Conservation (phyloP, 2,888 invertebrate genomes). For the Caenorhabditis sp. region DNA sequence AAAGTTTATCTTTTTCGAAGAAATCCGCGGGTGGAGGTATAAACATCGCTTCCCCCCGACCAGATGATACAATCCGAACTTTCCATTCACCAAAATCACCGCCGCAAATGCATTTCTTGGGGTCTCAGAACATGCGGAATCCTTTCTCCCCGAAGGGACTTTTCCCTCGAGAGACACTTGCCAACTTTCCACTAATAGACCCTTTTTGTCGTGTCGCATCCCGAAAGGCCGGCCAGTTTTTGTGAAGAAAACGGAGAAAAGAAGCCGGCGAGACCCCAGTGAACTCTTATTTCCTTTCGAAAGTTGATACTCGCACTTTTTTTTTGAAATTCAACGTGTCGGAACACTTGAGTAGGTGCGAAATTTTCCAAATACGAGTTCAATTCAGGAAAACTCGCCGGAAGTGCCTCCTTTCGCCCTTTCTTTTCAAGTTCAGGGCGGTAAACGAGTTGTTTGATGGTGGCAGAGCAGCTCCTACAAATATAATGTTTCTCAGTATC, state of each 20-base stretch:
- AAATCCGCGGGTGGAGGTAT: conserved; percentile 46
- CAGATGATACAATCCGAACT: conserved; percentile 42
- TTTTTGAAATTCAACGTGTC: background rate
- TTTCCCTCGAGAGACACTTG: conserved; percentile 58
- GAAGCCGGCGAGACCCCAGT: background rate
- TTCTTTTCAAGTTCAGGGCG: background rate
- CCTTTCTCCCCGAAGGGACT: no score
- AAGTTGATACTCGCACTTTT: background rate
- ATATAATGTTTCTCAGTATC: conserved; percentile 34
- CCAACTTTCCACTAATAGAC: conserved; percentile 59
- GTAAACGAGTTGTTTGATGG: conserved; percentile 17
- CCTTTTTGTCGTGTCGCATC: conserved; percentile 55
- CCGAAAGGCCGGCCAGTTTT: conserved; percentile 7
- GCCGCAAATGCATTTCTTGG: conserved; percentile 39
- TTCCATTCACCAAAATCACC: conserved; percentile 28
- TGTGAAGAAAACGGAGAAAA: conserved; percentile 8
- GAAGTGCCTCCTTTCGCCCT: conserved; percentile 7
- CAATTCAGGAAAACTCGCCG: background rate
- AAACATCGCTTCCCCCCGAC: conserved; percentile 27
- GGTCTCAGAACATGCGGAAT: conserved; percentile 36
- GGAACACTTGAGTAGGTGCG: conserved; percentile 14
- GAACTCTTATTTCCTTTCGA: background rate
- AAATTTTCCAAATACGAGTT: background rate
- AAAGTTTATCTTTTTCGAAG: conserved; percentile 51
- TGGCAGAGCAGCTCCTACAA: conserved; percentile 1